Conservation (phyloP, 2,888 invertebrate genomes). For the Palloptera scutellata region DNA sequence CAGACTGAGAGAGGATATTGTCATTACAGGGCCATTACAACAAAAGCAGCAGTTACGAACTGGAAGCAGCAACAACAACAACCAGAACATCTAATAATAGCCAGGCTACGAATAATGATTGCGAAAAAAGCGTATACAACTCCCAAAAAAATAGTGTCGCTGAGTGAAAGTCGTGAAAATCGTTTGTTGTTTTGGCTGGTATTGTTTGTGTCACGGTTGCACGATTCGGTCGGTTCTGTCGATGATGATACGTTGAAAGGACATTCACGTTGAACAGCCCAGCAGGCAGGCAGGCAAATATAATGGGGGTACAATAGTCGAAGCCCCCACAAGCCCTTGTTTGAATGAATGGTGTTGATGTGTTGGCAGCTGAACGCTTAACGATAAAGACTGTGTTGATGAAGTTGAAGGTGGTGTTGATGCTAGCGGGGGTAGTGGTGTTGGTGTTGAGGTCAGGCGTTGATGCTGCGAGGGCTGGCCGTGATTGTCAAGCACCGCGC, state of each 20-base stretch:
- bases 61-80: slow-evolving; percentile 4
- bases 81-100: background rate
- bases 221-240: slow-evolving; percentile 17
- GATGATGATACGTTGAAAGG: slow-evolving; percentile 16
- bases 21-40: slow-evolving; percentile 27
- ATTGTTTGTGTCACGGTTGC: slow-evolving; percentile 28
- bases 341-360: too few relatives aligned
- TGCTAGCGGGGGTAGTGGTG: too few relatives aligned
- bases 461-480: too few relatives aligned
- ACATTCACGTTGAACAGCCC: background rate
- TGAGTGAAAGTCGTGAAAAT: background rate
- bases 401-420: too few relatives aligned
- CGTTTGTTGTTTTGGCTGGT: slow-evolving; percentile 7
- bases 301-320: too few relatives aligned
- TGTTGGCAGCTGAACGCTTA: too few relatives aligned
- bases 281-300: background rate
- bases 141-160: slow-evolving; percentile 19
- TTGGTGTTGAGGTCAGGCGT: too few relatives aligned
- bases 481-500: too few relatives aligned
- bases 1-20: slow-evolving; percentile 29
- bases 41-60: slow-evolving; percentile 8
- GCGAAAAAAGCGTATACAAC: background rate
- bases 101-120: background rate
- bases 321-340: too few relatives aligned
- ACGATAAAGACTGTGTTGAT: too few relatives aligned